Percentiles rank a stretch among this genome's conserved stretches.
Evolutionary conservation across 2,113 vertebrate species (phyloP).

Genomic region (Scalopus aquaticus): DNA sequence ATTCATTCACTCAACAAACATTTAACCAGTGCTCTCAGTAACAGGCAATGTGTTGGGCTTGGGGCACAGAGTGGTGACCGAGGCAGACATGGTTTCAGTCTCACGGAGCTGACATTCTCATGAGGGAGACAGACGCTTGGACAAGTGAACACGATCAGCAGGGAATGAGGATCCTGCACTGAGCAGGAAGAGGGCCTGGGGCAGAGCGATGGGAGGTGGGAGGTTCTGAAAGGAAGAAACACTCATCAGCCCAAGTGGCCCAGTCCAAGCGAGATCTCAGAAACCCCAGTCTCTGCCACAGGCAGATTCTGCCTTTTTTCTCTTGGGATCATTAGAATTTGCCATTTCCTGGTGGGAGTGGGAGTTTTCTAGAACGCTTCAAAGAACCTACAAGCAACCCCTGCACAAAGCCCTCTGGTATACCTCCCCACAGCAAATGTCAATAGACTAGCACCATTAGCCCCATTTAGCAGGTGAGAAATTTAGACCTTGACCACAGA

Average conservation of each 20-base stretch:
- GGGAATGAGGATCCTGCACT: background rate
- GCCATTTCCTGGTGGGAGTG: background rate
- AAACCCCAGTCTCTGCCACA: background rate
- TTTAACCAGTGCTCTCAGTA: background rate
- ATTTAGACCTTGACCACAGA: background rate
- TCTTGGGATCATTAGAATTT: background rate
- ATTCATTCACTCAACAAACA: background rate
- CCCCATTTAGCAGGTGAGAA: background rate
- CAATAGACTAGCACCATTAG: too few relatives aligned
- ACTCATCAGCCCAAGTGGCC: too few relatives aligned
- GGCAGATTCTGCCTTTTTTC: background rate
- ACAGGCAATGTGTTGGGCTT: background rate
- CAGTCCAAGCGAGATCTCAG: background rate
- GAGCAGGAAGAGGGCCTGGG: background rate
- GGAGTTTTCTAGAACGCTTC: too few relatives aligned
- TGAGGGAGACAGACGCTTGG: background rate
- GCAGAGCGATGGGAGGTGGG: too few relatives aligned
- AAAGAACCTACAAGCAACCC: background rate
- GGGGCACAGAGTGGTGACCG: background rate
- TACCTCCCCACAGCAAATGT: background rate
- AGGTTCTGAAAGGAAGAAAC: background rate
- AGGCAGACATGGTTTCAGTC: background rate
- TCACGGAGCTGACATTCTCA: background rate
- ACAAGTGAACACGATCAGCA: background rate
- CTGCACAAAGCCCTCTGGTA: background rate